phyloP scores from a whole-genome alignment of 2,888 invertebrate species.

The Chrysotoxum bicinctum region DNA sequence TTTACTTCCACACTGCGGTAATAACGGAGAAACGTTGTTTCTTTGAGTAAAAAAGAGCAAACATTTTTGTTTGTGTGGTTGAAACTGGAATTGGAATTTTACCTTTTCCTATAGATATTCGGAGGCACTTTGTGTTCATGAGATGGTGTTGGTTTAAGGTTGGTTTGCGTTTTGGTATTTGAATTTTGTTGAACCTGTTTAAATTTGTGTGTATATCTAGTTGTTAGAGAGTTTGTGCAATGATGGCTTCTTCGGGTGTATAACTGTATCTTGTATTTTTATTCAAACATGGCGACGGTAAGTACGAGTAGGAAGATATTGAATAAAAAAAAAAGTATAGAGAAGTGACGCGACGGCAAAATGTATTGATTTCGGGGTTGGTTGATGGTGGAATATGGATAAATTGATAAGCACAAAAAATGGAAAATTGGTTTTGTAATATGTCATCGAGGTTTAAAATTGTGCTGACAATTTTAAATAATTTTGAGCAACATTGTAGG shows the following conservation, averaged over 20 bases:
- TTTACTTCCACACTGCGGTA: conserved; percentile 55
- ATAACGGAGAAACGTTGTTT: conserved; percentile 37
- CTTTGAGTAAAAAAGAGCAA: conserved; percentile 37
- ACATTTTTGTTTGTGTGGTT: background rate
- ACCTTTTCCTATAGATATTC: background rate
- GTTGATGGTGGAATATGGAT: conserved; percentile 10
- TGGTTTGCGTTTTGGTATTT: background rate
- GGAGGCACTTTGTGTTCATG: background rate
- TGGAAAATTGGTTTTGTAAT: background rate
- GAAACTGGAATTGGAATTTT: background rate
- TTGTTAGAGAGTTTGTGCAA: conserved; percentile 48
- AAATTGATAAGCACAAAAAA: background rate
- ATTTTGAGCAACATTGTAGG: too few species aligned
- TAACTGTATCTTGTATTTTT: conserved; percentile 11
- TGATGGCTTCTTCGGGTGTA: conserved; percentile 56
- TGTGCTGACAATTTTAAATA: background rate
- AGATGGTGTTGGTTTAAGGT: conserved; percentile 3
- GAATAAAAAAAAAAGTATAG: conserved; percentile 8
- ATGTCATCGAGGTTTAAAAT: background rate
- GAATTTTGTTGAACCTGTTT: conserved; percentile 54
- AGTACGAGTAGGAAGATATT: conserved; percentile 17
- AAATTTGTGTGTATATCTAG: conserved; percentile 28
- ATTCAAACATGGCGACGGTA: conserved; percentile 70
- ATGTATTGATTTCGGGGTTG: conserved; percentile 55
- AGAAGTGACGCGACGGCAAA: conserved; percentile 68